Percentiles rank a stretch among this genome's conserved stretches.
phyloP scores from a whole-genome alignment of 2,888 invertebrate species.

The Andrena praecox region DNA sequence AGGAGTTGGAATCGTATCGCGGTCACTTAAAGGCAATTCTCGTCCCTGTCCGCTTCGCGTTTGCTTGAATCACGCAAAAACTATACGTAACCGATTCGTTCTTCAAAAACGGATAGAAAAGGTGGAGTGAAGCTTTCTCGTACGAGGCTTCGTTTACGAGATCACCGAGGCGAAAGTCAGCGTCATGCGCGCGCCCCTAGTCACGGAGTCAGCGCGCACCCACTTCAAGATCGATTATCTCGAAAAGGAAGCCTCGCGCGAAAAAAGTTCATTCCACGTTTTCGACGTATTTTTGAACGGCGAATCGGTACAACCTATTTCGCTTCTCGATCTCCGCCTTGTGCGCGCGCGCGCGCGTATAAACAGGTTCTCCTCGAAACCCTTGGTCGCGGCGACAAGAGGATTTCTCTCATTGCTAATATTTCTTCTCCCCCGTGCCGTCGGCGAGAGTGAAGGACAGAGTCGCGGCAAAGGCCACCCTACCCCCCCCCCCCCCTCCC shows the following conservation, averaged over 20 bases:
- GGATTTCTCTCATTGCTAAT: conserved; percentile 67
- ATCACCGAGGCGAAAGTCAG: background rate
- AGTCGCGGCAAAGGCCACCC: conserved; percentile 60
- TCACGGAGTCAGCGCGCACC: background rate
- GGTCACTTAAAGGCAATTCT: background rate
- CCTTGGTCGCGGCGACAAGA: conserved; percentile 26
- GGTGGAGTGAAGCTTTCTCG: background rate
- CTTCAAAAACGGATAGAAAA: background rate
- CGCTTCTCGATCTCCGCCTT: background rate
- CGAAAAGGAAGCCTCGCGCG: background rate
- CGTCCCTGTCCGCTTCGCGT: background rate
- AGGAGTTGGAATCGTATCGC: background rate
- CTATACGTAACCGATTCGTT: background rate
- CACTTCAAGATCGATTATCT: background rate
- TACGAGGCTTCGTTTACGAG: background rate
- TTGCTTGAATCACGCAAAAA: background rate
- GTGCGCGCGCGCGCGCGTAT: background rate
- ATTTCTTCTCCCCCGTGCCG: conserved; percentile 50
- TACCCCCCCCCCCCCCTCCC: background rate
- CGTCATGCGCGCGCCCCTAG: background rate
- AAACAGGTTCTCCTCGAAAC: conserved; percentile 28
- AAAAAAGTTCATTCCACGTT: background rate
- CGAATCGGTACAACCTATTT: background rate
- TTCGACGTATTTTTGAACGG: background rate
- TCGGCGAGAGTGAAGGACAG: conserved; percentile 46